These are phyloP conservation scores for Porphyrio hochstetteri DNA, from an alignment of 2,113 vertebrate species.

Conservation along the genomic window DNA sequence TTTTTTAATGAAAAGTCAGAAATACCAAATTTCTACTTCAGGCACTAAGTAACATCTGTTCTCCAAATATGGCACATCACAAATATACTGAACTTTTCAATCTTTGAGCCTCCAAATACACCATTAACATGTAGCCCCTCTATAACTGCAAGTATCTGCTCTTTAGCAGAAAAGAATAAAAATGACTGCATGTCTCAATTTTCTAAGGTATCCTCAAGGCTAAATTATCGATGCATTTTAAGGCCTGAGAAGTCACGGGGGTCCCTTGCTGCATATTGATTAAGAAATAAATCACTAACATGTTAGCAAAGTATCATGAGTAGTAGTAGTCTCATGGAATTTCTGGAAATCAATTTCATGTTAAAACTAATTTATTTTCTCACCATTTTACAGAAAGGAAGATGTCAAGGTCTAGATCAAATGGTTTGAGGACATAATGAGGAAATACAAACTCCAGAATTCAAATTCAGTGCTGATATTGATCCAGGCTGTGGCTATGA, in stretches of 20 bases:
- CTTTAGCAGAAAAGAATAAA: neutral
- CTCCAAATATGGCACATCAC: neutral
- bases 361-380: constrained; percentile 33
- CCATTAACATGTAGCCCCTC: neutral
- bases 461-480: neutral
- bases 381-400: neutral
- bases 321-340: neutral
- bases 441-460: neutral
- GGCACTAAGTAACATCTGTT: neutral
- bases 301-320: constrained; percentile 33
- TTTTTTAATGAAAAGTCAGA: neutral
- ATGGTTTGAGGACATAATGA: neutral
- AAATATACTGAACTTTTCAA: neutral
- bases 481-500: neutral
- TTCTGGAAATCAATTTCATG: constrained; percentile 26
- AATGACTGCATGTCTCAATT: neutral
- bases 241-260: neutral
- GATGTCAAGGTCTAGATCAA: constrained; percentile 14
- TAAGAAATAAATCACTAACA: constrained; percentile 37
- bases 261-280: constrained; percentile 31
- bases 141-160: neutral
- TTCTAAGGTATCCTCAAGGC: neutral
- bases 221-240: constrained; percentile 20
- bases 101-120: neutral
- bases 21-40: neutral